Evolutionary conservation across 2,888 invertebrate species (phyloP), one percentile per base, ranked within the genome.

Genomic region (Melanostoma mellinum): DNA sequence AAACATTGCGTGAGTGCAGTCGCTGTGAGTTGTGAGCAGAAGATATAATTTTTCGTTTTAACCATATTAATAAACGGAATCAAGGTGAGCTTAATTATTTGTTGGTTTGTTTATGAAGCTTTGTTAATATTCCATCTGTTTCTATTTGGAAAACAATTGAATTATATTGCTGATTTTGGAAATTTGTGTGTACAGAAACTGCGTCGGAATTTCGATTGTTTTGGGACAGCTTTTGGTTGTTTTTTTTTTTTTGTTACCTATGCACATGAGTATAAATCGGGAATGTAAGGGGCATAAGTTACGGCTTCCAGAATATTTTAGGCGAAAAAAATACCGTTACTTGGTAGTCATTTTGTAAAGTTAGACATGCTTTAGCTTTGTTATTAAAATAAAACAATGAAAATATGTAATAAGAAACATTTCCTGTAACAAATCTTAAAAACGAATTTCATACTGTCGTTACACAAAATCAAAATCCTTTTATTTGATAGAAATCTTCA

Each of bases 121-220:
- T 58, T 58, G 58, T 42, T 44, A 60, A 60, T 60, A 6, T 3
- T 35, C 0, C 20, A 20, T 20, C 20, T 20, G 20, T 20, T 20
- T 20, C 20, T 20, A 20, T 20, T 20, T 20, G 20, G 20, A 20
- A 20, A 20, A 20, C 20, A 20, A 20, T 20, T 20, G 20, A 20
- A 20, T 20, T 20, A 20, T 20, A 20, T 20, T 20, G 20, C 20
- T 20, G 20, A 1, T 20, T 20, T 20, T 20, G 1, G 1, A 20
- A 20, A 20, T 20, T 20, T 20, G 20, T 20, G 20, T 20, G 20
- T 20, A 1, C 20, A 20, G 20, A 20, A 42, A 58, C 6, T 58
- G 63, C 42, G 53, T 68, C 61, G 73, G 67, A 78, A 78, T 78
- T 73, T 74, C 33, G 20, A 20, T 58, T 30, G 46, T 35, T 58